Evolutionary conservation across 2,113 vertebrate genomes (phyloP).

Genomic region (Synodontis membranacea): DNA sequence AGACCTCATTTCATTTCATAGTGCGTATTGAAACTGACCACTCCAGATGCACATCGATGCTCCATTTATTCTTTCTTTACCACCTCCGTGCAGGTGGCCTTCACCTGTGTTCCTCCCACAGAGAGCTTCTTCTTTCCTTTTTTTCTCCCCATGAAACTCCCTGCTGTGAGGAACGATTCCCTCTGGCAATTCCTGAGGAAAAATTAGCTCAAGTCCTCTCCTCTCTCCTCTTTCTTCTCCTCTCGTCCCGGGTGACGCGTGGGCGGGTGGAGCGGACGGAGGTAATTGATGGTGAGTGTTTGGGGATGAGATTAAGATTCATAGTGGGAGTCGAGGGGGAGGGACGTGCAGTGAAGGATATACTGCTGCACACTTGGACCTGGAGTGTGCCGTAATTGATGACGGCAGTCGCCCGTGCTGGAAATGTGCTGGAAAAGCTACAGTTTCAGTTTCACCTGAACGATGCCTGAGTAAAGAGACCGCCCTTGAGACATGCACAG

Average conservation of each 20-base stretch:
- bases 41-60: neutral
- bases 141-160: constrained; percentile 11
- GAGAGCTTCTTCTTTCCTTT: constrained; percentile 26
- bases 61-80: neutral
- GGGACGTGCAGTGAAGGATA: constrained; percentile 66
- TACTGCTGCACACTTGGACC: constrained; percentile 60
- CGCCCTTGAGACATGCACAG: constrained; percentile 25
- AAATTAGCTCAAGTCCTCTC: constrained; percentile 48
- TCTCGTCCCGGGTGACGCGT: constrained; percentile 67
- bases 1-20: constrained; percentile 10
- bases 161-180: constrained; percentile 68
- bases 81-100: constrained; percentile 6
- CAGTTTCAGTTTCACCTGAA: constrained; percentile 51
- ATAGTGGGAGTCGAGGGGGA: constrained; percentile 63
- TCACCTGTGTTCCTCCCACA: constrained; percentile 34
- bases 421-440: constrained; percentile 54
- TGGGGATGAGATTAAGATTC: constrained; percentile 75
- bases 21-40: neutral
- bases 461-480: constrained; percentile 41
- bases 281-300: constrained; percentile 77
- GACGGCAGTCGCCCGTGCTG: constrained; percentile 29
- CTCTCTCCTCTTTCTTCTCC: neutral
- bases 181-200: constrained; percentile 57
- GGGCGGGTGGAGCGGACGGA: constrained; percentile 62
- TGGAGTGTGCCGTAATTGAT: constrained; percentile 56